Conservation (phyloP, 1,140 invertebrate genomes). For the Leptonema lineaticorne region DNA sequence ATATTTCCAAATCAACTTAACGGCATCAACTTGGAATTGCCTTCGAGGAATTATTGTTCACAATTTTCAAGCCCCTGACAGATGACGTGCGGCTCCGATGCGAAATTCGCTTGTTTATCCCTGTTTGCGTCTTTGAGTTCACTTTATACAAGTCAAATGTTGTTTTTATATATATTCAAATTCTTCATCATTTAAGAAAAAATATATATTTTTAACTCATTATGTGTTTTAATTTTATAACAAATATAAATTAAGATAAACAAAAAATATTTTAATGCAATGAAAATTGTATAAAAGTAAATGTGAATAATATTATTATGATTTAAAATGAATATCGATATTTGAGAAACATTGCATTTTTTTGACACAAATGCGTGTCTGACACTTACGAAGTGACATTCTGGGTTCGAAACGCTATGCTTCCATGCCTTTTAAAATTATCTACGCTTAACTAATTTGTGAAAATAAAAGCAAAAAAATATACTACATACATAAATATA, state of each 20-base stretch:
- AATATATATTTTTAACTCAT: no score
- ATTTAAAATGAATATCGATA: not conserved
- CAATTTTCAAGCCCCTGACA: constrained; percentile 24
- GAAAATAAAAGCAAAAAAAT: not conserved
- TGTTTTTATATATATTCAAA: no score
- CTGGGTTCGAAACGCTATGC: not conserved
- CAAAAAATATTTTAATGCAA: no score
- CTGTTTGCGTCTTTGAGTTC: not conserved
- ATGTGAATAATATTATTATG: no score
- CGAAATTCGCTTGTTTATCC: not conserved
- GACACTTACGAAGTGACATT: not conserved
- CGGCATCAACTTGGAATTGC: constrained; percentile 33
- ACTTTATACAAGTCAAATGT: no score
- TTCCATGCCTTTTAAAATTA: constrained; percentile 10
- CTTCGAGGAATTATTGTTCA: constrained; percentile 31
- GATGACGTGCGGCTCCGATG: not conserved
- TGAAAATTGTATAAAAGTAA: no score
- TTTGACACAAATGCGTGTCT: constrained; percentile 10
- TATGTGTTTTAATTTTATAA: no score
- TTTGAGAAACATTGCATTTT: not conserved
- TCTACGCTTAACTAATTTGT: constrained; percentile 19
- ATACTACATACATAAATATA: not conserved
- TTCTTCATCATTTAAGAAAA: no score
- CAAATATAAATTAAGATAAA: no score
- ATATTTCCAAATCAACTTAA: constrained; percentile 37